phyloP scores from a whole-genome alignment of 23 tunicate species.

The Diplosoma virens region DNA sequence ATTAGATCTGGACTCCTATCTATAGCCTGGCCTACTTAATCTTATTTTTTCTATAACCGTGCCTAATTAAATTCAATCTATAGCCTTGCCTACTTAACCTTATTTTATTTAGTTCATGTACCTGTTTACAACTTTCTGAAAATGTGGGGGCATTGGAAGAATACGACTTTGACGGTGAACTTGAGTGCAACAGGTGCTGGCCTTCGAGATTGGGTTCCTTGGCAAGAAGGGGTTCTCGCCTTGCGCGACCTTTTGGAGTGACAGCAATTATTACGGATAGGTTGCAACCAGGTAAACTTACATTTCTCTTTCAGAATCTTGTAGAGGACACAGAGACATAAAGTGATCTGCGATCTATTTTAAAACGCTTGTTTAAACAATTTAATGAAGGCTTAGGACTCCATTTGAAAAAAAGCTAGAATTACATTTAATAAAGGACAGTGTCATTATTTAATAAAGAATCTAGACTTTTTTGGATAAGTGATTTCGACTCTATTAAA shows the following conservation, averaged over 20 bases:
- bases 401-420: too few relatives aligned
- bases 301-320: not conserved
- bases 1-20: too few relatives aligned
- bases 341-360: too few relatives aligned
- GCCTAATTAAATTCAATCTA: too few relatives aligned
- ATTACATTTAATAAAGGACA: too few relatives aligned
- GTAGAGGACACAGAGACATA: too few relatives aligned
- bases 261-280: slow-evolving; percentile 1
- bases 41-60: not conserved
- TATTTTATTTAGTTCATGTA: slow-evolving; percentile 11
- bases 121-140: slow-evolving; percentile 17
- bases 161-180: not conserved
- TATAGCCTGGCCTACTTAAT: not conserved
- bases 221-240: slow-evolving; percentile 11
- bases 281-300: slow-evolving; percentile 20
- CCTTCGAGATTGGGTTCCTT: slow-evolving; percentile 25
- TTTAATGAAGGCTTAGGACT: too few relatives aligned
- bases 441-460: too few relatives aligned
- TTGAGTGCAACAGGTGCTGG: slow-evolving; percentile 38
- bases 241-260: slow-evolving; percentile 6
- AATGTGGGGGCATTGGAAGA: slow-evolving; percentile 19
- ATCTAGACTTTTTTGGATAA: too few relatives aligned
- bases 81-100: not conserved
- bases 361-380: too few relatives aligned
- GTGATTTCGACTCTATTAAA: too few relatives aligned